Evolutionary conservation across 2,113 vertebrate species (phyloP), one percentile per base, ranked within the genome.

Genomic region (Neolamprologus tretocephalus): DNA sequence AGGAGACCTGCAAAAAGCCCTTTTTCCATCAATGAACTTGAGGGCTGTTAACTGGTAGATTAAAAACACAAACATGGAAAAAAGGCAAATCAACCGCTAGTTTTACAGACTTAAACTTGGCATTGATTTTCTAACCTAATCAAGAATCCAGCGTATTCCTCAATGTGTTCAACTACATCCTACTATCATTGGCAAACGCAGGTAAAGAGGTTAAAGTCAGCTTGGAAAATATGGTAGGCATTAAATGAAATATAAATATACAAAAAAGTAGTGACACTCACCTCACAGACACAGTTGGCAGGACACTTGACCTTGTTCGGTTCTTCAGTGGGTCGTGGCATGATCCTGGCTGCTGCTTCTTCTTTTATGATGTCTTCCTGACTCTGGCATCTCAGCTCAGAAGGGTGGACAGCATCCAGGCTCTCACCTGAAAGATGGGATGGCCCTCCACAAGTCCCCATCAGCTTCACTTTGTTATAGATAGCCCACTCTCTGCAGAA

Each of bases 381-480:
- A n/a, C 95, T 96, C 5, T 94, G 86, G 16, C 98, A 99, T 55
- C 96, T 97, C 93, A 99, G 93, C 83, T 98, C 96, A 0, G 26
- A n/a, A 9, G 97, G 94, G 53, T 96, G 82, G 85, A 99, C 90
- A 1, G 96, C 96, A 9, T 97, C 96, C 2, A 99, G 96, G 21
- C 92, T 96, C 53, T 98, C 97, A 13, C 97, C 98, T 0, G 90
- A 94, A 45, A 98, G 93, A 26, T 97, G 94, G 0, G 88, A 81
- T 1, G 98, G 98, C 0, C 96, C 96, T 1, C 93, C 81, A 35
- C 98, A 99, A 3, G 91, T 66, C 6, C 97, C 97, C 3, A 97
- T 92, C 0, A 94, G 95, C 91, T 96, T 97, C 35, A 98, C 94
- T 5, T 95, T 96, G 0, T 87, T 92, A 19, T 75, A 51, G 1